Base-by-base conservation (phyloP, 2,888 invertebrate genomes). In the Apotomis turbidana region DNA sequence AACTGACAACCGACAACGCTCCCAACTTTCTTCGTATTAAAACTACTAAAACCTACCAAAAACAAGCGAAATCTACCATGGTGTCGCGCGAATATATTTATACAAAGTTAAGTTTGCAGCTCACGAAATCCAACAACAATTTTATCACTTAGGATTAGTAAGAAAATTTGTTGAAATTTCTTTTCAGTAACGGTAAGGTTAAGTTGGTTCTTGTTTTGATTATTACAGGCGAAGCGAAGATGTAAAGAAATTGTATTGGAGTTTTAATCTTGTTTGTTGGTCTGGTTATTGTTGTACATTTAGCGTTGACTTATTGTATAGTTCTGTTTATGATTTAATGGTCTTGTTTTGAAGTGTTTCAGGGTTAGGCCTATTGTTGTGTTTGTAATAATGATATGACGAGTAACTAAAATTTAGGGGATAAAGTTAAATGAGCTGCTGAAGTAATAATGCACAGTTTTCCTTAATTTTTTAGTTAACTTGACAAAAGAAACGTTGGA, bases 291-390 rank as follows among this genome's bases (percentile, higher is more conserved):
- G 83, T 67, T 70, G 73, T 77, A 71, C 78, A 77, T 80, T 81
- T 80, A 76, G 74, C 76, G 78, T 78, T 83, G 86, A 90, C 91
- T 91, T 91, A 91, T 91, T 91, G 91, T 89, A 87, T 88, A 84
- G 87, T 89, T 90, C 87, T 80, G 81, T 85, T 84, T 87, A 88
- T 72, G 62, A 90, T 87, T 86, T 84, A 85, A 84, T 87, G 86
- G 86, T 81, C 83, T 84, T 77, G 76, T 75, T 82, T 77, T 46
- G 64, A 49, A 41, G 27, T 71, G 41, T 27, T 44, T 74, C 36
- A 57, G 63, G 73, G 76, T 55, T 13, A 36, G 49, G 61, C 27
- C 27, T 27, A 66, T 68, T 12, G 46, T 71, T 68, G 5, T 59
- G 78, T 68, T 68, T 63, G 67, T 75, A 77, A 77, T 76, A 75